Base-by-base conservation (phyloP, 2,888 invertebrate species). In the Eumacrocentrus americanus region DNA sequence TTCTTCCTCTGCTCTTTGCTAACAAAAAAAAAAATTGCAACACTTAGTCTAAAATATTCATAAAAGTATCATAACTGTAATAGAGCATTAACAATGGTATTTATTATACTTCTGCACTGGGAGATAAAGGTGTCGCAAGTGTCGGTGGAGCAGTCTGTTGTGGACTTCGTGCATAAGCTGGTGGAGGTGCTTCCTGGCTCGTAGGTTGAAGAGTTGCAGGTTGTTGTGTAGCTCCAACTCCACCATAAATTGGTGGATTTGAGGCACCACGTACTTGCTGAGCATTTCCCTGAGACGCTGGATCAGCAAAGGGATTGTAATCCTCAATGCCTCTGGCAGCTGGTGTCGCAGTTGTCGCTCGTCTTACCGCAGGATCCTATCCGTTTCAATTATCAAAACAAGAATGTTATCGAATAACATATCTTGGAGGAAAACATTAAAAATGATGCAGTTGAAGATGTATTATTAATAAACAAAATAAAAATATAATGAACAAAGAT, bases 301-400 rank as follows among this genome's bases (percentile, higher is more conserved):
- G 88, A 71, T 91, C 91, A 69, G 92, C 94, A 82, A 98, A 98
- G 23, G 97, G 97, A 83, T 97, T 96, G 82, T 95, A 97, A 76
- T 97, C 95, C 80, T 96, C 96, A 56, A 97, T 86, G 50, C 92
- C 90, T 76, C 86, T 86, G 76, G 87, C 88, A 58, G 87, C 88
- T 70, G 86, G 87, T 59, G 89, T 85, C 80, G 88, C 89, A 74
- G 86, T 89, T 61, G 95, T 91, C 40, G 94, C 94, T 83, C 95
- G 93, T 82, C 93, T 92, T 61, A 98, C 93, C 56, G 96, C 88
- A 40, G 98, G 98, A 84, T 98, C 98, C 97, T 98, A 80, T 46
- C 9, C 6, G 22, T 38, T 44, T 9, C 29, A 29, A 9, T 9
- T 4, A 29, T 29, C 29, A 29, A 29, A 29, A n/a, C n/a, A n/a